phyloP scores from a whole-genome alignment of 1,140 invertebrate species.

The Scaptomyza pallida region DNA sequence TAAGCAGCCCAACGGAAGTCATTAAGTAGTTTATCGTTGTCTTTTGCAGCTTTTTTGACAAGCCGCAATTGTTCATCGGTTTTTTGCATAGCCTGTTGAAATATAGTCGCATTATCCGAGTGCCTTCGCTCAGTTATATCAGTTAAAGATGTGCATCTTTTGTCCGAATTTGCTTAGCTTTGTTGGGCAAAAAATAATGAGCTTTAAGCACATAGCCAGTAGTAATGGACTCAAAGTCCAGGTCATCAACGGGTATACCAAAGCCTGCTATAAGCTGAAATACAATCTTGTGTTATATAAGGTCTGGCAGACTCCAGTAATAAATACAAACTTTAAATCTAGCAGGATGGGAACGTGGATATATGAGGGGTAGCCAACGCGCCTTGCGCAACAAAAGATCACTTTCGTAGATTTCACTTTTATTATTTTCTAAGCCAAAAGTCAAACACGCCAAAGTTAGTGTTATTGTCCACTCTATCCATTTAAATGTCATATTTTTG shows the following conservation, averaged over 20 bases:
- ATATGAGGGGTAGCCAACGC: constrained; percentile 62
- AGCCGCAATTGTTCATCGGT: constrained; percentile 47
- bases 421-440: constrained; percentile 1
- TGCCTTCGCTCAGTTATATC: constrained; percentile 25
- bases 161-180: constrained; percentile 48
- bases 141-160: constrained; percentile 53
- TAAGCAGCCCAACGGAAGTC: constrained; percentile 71
- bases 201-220: constrained; percentile 79
- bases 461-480: neutral
- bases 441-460: neutral
- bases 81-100: constrained; percentile 45
- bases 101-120: constrained; percentile 51
- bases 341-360: constrained; percentile 49
- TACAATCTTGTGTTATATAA: neutral
- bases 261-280: constrained; percentile 75
- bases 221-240: constrained; percentile 63
- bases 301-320: neutral
- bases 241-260: constrained; percentile 73
- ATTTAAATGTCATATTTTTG: neutral
- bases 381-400: constrained; percentile 63
- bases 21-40: constrained; percentile 12
- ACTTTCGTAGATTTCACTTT: constrained; percentile 4
- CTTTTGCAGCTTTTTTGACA: neutral
- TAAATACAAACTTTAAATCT: constrained; percentile 45
- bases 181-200: constrained; percentile 68